Conservation (phyloP, 2,113 vertebrate genomes). For the Felis chaus region DNA sequence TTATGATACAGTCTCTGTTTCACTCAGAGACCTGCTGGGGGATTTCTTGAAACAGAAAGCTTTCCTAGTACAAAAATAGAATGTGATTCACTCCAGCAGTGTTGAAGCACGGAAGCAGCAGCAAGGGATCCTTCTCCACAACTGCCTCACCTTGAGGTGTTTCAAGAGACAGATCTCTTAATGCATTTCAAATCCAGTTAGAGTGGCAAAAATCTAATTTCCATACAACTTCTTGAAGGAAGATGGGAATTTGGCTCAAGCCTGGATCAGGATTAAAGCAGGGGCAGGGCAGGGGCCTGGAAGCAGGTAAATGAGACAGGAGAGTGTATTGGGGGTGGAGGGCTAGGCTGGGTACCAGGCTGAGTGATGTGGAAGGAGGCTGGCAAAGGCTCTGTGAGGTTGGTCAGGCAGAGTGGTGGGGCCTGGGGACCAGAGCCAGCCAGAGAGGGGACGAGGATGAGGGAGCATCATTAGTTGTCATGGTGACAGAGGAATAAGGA, state of each 20-base stretch:
- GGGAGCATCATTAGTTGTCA: conserved; percentile 60
- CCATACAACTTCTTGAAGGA: conserved; percentile 53
- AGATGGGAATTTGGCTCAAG: conserved; percentile 46
- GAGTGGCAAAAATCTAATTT: conserved; percentile 66
- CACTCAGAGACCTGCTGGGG: conserved; percentile 35
- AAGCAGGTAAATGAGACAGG: not conserved
- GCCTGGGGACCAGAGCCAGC: not conserved
- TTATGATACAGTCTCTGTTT: conserved; percentile 28
- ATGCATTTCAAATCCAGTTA: conserved; percentile 71
- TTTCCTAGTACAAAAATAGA: conserved; percentile 64
- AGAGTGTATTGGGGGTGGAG: not conserved
- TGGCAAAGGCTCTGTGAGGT: not conserved
- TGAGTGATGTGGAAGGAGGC: not conserved
- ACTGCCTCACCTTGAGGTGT: conserved; percentile 63
- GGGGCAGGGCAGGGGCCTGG: not conserved
- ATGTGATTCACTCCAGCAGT: conserved; percentile 54
- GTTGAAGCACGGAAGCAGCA: conserved; percentile 23
- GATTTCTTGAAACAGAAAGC: conserved; percentile 62
- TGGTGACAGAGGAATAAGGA: conserved; percentile 28
- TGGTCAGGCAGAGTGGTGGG: conserved; percentile 3
- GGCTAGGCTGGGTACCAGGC: not conserved
- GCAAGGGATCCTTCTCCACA: conserved; percentile 15
- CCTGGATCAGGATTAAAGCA: conserved; percentile 43
- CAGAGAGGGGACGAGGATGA: not conserved
- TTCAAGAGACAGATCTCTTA: conserved; percentile 57